A percentile compares a stretch with the other conserved stretches of the same genome.
Conservation (phyloP, 2,797 vertebrate genomes). For the Malacoraja senta region DNA sequence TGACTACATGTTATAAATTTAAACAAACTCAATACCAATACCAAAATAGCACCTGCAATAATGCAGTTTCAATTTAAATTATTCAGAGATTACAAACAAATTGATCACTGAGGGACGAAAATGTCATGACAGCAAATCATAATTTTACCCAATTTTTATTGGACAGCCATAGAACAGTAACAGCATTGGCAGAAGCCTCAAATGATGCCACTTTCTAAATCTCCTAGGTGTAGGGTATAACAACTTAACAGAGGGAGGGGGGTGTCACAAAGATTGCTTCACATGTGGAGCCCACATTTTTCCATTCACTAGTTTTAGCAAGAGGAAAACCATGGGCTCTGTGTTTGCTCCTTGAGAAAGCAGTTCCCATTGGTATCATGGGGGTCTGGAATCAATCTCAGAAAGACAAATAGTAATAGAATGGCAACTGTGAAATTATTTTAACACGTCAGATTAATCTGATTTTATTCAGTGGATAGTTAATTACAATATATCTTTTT, state of each 20-base stretch:
- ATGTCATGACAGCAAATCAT: background rate
- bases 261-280: background rate
- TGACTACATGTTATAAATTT: no score
- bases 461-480: constrained; percentile 21
- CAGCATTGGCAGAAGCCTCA: background rate
- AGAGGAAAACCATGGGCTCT: background rate
- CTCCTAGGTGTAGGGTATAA: background rate
- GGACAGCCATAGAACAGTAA: background rate
- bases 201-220: background rate
- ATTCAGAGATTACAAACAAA: background rate
- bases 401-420: background rate
- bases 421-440: background rate
- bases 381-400: background rate
- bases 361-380: background rate
- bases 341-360: background rate
- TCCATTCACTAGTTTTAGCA: background rate
- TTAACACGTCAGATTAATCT: background rate
- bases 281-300: background rate
- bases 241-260: background rate
- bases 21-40: no score
- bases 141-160: background rate
- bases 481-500: background rate
- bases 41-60: background rate
- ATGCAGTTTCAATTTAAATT: background rate
- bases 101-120: background rate